Evolutionary conservation across 2,113 vertebrate genomes (phyloP).

Genomic region (Caranx ignobilis): DNA sequence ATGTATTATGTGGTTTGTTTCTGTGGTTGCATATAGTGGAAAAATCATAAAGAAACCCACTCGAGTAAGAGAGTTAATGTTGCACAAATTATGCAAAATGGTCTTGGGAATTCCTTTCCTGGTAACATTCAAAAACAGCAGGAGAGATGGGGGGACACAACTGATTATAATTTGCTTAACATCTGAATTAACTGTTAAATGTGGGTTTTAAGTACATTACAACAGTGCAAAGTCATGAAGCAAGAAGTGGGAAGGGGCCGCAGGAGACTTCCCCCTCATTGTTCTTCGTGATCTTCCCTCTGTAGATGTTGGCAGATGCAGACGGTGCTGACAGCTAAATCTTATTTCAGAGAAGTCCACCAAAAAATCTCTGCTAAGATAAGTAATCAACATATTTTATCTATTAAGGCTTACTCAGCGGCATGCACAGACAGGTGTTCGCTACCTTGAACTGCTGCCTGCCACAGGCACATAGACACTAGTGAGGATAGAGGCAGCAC

Average conservation of each 20-base stretch:
- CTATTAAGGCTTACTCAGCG: slow-evolving; percentile 8
- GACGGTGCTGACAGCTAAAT: slow-evolving; percentile 53
- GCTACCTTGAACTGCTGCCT: slow-evolving; percentile 7
- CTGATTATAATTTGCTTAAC: slow-evolving; percentile 48
- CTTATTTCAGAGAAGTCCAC: slow-evolving; percentile 43
- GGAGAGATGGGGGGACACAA: slow-evolving; percentile 22
- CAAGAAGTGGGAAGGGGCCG: slow-evolving; percentile 24
- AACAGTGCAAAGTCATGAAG: slow-evolving; percentile 58
- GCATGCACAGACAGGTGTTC: slow-evolving; percentile 54
- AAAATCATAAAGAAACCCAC: slow-evolving; percentile 42
- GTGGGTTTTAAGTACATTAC: slow-evolving; percentile 45
- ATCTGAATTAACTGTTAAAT: slow-evolving; percentile 46
- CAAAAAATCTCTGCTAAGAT: slow-evolving; percentile 39
- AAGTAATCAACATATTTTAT: slow-evolving; percentile 39
- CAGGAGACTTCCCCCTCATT: slow-evolving; percentile 34
- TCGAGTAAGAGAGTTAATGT: slow-evolving; percentile 47
- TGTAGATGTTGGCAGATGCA: slow-evolving; percentile 56
- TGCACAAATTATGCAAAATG: slow-evolving; percentile 44
- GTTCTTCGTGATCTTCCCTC: slow-evolving; percentile 35
- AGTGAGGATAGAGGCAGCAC: slow-evolving; percentile 10
- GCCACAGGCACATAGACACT: slow-evolving; percentile 12
- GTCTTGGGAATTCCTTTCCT: slow-evolving; percentile 42
- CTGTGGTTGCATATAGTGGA: slow-evolving; percentile 22
- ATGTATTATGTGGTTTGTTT: slow-evolving; percentile 57
- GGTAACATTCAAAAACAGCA: slow-evolving; percentile 54